phyloP scores from a whole-genome alignment of 2,888 invertebrate genomes.

The Pammene aurita region DNA sequence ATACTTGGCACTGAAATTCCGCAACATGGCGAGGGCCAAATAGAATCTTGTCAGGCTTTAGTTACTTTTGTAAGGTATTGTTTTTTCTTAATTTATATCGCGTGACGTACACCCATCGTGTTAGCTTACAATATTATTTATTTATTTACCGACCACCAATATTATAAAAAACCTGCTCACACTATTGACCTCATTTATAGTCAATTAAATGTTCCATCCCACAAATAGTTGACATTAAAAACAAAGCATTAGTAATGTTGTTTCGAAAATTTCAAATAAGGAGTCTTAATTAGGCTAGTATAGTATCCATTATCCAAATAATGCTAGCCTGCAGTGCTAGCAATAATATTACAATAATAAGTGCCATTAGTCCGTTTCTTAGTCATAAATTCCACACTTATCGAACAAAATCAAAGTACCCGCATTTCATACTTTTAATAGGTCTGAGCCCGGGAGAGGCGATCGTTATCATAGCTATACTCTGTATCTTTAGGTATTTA shows the following conservation, averaged over 20 bases:
- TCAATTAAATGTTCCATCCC: slow-evolving; percentile 49
- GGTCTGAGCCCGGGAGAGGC: slow-evolving; percentile 24
- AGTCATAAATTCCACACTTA: slow-evolving; percentile 3
- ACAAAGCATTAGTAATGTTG: background rate
- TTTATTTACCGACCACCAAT: background rate
- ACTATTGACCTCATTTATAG: slow-evolving; percentile 40
- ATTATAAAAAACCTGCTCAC: background rate
- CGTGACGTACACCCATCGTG: no score
- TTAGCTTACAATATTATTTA: background rate
- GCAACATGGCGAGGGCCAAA: no score
- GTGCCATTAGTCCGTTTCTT: slow-evolving; percentile 34
- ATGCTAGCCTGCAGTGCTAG: background rate
- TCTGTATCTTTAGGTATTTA: no score
- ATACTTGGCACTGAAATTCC: no score
- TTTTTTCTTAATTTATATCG: background rate
- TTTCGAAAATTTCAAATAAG: background rate
- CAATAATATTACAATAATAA: slow-evolving; percentile 9
- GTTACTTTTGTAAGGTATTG: background rate
- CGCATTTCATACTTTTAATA: slow-evolving; percentile 10
- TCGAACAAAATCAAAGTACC: background rate
- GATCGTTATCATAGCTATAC: slow-evolving; percentile 20
- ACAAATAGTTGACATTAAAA: background rate
- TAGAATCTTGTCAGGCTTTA: background rate
- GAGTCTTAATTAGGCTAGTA: background rate
- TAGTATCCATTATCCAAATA: background rate